Evolutionary conservation across 2,888 invertebrate species (phyloP).

Genomic region (Eupsilia transversa): DNA sequence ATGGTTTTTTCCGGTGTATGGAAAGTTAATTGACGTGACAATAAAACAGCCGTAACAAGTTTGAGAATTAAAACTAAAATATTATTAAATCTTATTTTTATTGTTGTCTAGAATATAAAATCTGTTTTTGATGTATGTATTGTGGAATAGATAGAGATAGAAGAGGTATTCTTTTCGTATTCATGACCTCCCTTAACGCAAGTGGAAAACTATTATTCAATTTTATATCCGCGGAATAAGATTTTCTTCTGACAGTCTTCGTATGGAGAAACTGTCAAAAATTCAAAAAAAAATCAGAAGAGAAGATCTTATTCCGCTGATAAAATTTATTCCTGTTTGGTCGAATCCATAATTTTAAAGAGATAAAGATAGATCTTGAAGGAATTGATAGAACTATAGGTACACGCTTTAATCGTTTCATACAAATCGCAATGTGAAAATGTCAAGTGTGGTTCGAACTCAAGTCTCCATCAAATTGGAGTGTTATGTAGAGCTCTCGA

Average conservation of each 20-base stretch:
- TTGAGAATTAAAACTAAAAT: not conserved
- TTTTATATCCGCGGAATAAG: too few relatives aligned
- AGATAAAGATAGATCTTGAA: not conserved
- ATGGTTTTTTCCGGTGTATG: constrained; percentile 18
- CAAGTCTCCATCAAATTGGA: constrained; percentile 34
- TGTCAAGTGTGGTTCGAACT: constrained; percentile 22
- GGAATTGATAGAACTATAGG: not conserved
- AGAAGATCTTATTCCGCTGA: too few relatives aligned
- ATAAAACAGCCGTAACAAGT: not conserved
- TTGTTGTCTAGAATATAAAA: not conserved
- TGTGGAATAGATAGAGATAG: not conserved
- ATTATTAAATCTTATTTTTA: not conserved
- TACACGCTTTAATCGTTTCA: constrained; percentile 1
- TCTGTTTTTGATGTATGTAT: not conserved
- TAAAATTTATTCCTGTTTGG: too few relatives aligned
- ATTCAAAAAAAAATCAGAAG: too few relatives aligned
- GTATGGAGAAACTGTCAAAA: too few relatives aligned
- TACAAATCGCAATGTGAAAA: constrained; percentile 5
- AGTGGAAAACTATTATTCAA: not conserved
- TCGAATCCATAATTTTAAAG: too few relatives aligned
- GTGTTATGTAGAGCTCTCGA: constrained; percentile 40
- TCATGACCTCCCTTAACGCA: constrained; percentile 2
- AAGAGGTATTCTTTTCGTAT: constrained; percentile 10
- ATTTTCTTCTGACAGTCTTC: too few relatives aligned
- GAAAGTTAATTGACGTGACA: constrained; percentile 4